Evolutionary conservation across 2,888 invertebrate genomes (phyloP).

Genomic region (Chironomus riparius): DNA sequence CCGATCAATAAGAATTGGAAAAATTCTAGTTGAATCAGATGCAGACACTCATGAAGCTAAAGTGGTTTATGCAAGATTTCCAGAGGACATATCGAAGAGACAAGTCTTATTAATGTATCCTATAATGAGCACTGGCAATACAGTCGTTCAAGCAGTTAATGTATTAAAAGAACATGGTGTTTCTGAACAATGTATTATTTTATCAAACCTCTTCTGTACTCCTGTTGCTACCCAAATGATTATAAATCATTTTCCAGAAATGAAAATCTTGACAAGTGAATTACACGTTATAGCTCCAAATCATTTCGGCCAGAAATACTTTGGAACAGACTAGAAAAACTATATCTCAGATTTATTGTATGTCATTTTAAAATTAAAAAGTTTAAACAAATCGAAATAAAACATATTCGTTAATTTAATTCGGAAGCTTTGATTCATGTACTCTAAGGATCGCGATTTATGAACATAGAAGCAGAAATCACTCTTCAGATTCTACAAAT

Average conservation of each 20-base stretch:
- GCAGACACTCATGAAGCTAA: conserved; percentile 92
- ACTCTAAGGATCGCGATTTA: no score
- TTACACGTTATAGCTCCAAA: conserved; percentile 91
- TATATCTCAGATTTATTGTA: no score
- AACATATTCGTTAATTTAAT: no score
- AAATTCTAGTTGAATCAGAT: conserved; percentile 95
- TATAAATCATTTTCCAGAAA: conserved; percentile 72
- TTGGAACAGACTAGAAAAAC: conserved; percentile 56
- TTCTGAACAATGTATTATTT: conserved; percentile 84
- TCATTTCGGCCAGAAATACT: conserved; percentile 98
- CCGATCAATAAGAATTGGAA: conserved; percentile 95
- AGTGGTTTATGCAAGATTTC: conserved; percentile 96
- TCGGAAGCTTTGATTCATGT: no score
- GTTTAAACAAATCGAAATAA: no score
- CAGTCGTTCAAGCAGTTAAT: conserved; percentile 85
- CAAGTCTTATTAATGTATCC: conserved; percentile 95
- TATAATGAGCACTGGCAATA: conserved; percentile 97
- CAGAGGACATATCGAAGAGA: conserved; percentile 84
- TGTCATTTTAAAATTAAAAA: no score
- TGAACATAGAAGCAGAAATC: no score
- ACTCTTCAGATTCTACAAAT: no score
- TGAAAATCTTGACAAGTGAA: conserved; percentile 95
- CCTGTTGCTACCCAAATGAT: conserved; percentile 81
- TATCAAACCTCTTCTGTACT: conserved; percentile 97
- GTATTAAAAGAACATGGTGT: conserved; percentile 92